A percentile compares a stretch with the other conserved stretches of the same genome.
Conservation (phyloP, 2,888 invertebrate species). For the Schizotus pectinicornis region DNA sequence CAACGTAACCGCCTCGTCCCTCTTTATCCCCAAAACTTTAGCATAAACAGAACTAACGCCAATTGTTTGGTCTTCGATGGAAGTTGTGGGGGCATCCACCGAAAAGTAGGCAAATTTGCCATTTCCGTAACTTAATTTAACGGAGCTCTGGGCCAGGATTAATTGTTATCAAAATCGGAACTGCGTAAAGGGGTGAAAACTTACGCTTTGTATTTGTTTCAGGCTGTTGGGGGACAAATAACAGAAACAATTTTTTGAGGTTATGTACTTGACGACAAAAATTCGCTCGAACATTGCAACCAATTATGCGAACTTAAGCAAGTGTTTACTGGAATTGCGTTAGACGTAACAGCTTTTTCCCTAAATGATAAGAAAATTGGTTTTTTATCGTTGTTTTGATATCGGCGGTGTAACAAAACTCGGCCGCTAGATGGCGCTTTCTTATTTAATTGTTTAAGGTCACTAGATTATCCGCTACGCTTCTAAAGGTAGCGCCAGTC, state of each 20-base stretch:
- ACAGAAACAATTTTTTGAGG: slow-evolving; percentile 60
- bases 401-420: no score
- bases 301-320: no score
- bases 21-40: slow-evolving; percentile 64
- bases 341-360: no score
- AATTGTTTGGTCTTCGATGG: slow-evolving; percentile 61
- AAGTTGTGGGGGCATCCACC: slow-evolving; percentile 46
- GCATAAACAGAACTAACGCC: slow-evolving; percentile 68
- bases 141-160: slow-evolving; percentile 43
- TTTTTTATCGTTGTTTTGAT: no score
- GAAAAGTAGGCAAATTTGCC: slow-evolving; percentile 58
- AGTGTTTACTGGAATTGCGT: no score
- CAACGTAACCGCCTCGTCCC: slow-evolving; percentile 65
- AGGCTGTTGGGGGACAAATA: slow-evolving; percentile 53
- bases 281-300: slow-evolving; percentile 58
- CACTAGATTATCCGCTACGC: no score
- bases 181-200: slow-evolving; percentile 41
- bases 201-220: slow-evolving; percentile 48
- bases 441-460: no score
- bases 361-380: no score
- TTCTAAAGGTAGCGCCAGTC: no score
- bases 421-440: no score
- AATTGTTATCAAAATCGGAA: slow-evolving; percentile 12
- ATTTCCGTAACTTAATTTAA: slow-evolving; percentile 44
- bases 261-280: slow-evolving; percentile 58